Base-by-base conservation (phyloP, 1,140 invertebrate species). In the Riptortus pedestris region DNA sequence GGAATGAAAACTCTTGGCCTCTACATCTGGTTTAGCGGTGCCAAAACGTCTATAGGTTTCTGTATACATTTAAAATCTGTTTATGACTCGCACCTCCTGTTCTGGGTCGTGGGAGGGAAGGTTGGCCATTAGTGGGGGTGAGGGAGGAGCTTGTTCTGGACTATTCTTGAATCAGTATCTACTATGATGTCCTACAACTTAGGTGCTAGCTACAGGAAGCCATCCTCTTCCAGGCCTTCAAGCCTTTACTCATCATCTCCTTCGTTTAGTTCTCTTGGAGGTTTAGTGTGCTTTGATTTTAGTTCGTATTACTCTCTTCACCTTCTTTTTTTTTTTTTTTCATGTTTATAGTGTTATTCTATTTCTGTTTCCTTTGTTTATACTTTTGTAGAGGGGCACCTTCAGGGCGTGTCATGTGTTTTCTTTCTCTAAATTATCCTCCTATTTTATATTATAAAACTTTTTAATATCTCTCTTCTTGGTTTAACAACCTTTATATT, bases 251-350 rank as follows among this genome's bases (percentile, higher is more conserved):
- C 60, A 48, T 65, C 60, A 31, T 65, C 67, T 11, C 48, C 57
- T 24, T 38, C 43, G 26, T 24, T 60, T 22, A 59, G 63, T 16
- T 24, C 20, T 45, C 33, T 63, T 14, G 27, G 45, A 51, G 61
- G 43, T 60, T 38, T n/a, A n/a, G n/a, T n/a, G n/a, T n/a, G n/a
- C n/a, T n/a, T n/a, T n/a, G n/a, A n/a, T n/a, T n/a, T n/a, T n/a
- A n/a, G n/a, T n/a, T n/a, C n/a, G n/a, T n/a, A 38, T 38, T 16
- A 38, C 16, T 5, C 16, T 38, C 16, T 38, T 38, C 16, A 9
- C 16, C 16, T 38, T 38, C 16, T 38, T 38, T 38, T 38, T 84
- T 86, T 84, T 82, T 82, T 70, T 65, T 62, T 51, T 51, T 51
- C 18, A 11, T n/a, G 7, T 22, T 51, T 51, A 5, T 51, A 11